These are phyloP conservation scores for Hofmannophila pseudospretella DNA, from an alignment of 2,888 invertebrate species.

Conservation along the genomic window DNA sequence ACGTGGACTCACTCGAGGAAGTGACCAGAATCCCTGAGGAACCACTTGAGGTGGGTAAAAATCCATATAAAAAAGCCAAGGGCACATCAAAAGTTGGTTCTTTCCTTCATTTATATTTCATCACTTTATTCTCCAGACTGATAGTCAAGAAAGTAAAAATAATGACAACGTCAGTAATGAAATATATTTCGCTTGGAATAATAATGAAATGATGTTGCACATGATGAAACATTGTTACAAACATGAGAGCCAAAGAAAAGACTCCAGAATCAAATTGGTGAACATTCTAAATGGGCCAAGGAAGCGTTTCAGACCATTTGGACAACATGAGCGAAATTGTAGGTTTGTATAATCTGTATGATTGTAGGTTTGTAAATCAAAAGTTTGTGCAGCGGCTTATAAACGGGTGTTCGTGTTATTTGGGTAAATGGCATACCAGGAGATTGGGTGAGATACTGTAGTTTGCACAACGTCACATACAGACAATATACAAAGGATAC, in stretches of 20 bases:
- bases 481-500: too few species aligned
- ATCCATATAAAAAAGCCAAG: too few species aligned
- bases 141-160: slow-evolving; percentile 13
- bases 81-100: too few species aligned
- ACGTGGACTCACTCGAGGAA: slow-evolving; percentile 32
- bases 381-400: too few species aligned
- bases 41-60: too few species aligned
- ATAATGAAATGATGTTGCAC: slow-evolving; percentile 50
- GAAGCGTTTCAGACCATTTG: slow-evolving; percentile 37
- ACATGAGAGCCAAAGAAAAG: slow-evolving; percentile 49
- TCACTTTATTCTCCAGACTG: slow-evolving; percentile 11
- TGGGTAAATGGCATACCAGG: too few species aligned
- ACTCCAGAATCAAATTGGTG: slow-evolving; percentile 25
- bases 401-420: too few species aligned
- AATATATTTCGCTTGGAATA: slow-evolving; percentile 70
- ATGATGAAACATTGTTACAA: slow-evolving; percentile 72
- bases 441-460: too few species aligned
- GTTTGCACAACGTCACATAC: too few species aligned
- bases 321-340: slow-evolving; percentile 49
- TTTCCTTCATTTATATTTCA: too few species aligned
- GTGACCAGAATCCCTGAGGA: slow-evolving; percentile 15
- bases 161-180: not conserved
- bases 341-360: slow-evolving; percentile 30
- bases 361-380: too few species aligned
- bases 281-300: slow-evolving; percentile 45